These are phyloP conservation scores for Tortrix viridana DNA, from an alignment of 2,888 invertebrate genomes.

Conservation along the genomic window DNA sequence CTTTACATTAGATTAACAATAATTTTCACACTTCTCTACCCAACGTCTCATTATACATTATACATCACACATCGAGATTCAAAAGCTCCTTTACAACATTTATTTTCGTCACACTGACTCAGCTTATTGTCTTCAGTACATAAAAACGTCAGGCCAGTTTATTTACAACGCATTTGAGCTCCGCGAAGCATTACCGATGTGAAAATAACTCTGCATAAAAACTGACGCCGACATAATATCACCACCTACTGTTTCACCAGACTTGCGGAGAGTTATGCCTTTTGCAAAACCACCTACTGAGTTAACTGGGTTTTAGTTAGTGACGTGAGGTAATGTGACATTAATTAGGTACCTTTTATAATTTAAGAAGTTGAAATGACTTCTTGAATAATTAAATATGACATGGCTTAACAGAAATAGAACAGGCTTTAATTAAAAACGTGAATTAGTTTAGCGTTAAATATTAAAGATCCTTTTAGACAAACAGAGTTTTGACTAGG, in stretches of 20 bases:
- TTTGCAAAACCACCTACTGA: slow-evolving; percentile 3
- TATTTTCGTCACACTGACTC: slow-evolving; percentile 46
- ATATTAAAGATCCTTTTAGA: too few relatives aligned
- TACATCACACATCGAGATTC: background rate
- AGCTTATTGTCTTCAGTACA: slow-evolving; percentile 59
- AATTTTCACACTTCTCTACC: too few relatives aligned
- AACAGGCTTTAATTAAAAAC: too few relatives aligned
- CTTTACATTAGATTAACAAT: too few relatives aligned
- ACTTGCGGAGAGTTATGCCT: slow-evolving; percentile 5
- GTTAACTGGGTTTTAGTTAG: background rate
- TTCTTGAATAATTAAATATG: too few relatives aligned
- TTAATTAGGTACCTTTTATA: background rate
- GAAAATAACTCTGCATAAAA: slow-evolving; percentile 37
- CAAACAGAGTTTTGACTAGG: too few relatives aligned
- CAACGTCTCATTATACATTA: background rate
- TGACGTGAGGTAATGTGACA: background rate
- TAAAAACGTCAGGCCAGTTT: slow-evolving; percentile 64
- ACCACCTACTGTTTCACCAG: slow-evolving; percentile 29
- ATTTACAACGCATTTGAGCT: slow-evolving; percentile 52
- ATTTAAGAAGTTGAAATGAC: background rate
- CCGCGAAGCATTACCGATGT: slow-evolving; percentile 28
- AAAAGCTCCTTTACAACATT: slow-evolving; percentile 28
- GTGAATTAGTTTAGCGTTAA: too few relatives aligned
- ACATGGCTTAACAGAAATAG: too few relatives aligned
- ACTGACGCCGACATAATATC: slow-evolving; percentile 13